Evolutionary conservation across 2,113 vertebrate genomes (phyloP).

Genomic region (rat (Rattus norvegicus)): DNA sequence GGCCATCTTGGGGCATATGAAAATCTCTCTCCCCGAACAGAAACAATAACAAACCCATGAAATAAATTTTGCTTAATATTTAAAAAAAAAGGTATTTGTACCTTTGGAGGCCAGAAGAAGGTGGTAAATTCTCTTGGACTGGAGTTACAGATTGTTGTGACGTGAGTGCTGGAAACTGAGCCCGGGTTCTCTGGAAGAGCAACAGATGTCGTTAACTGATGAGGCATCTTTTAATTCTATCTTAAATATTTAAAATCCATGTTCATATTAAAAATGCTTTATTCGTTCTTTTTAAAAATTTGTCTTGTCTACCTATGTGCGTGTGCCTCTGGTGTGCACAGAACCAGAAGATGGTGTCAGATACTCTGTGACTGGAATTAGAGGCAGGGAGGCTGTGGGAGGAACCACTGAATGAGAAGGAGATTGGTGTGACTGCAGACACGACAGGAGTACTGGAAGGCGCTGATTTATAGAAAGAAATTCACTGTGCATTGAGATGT

Average conservation of each 20-base stretch:
- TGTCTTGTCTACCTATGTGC: neutral
- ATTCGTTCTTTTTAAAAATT: neutral
- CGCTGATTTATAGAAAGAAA: constrained; percentile 85
- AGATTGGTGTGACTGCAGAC: constrained; percentile 37
- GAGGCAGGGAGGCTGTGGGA: constrained; percentile 9
- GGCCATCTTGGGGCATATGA: neutral
- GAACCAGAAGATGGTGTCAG: neutral
- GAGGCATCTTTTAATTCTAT: neutral
- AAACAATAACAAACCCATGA: neutral
- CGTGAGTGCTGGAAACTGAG: neutral
- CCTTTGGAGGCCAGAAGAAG: neutral
- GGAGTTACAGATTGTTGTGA: neutral
- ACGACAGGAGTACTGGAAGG: constrained; percentile 77
- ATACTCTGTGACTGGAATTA: neutral
- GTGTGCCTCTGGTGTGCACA: neutral
- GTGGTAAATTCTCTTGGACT: neutral
- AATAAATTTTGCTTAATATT: neutral
- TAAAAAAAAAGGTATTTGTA: no score
- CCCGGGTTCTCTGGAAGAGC: neutral
- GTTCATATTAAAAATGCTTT: neutral
- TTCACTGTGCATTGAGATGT: constrained; percentile 91
- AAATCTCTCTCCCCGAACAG: neutral
- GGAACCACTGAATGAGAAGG: constrained; percentile 50
- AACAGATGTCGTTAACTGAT: neutral
- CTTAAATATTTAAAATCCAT: neutral